phyloP scores from a whole-genome alignment of 2,888 invertebrate genomes.

The Drosophila picticornis region DNA sequence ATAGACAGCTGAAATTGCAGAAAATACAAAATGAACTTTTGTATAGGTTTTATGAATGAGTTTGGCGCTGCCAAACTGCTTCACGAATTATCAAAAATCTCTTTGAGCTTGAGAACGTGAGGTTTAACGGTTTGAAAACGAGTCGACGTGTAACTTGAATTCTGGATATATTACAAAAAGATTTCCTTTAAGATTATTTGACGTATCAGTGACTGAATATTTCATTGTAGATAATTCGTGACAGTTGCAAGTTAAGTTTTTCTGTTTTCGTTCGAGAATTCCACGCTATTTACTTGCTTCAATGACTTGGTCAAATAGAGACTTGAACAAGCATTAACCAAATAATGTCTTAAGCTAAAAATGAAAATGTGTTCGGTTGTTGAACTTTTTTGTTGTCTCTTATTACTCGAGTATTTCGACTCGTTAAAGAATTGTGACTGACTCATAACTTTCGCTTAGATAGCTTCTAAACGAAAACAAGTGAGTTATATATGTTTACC shows the following conservation, averaged over 20 bases:
- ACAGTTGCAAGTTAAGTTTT: background rate
- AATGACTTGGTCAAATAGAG: background rate
- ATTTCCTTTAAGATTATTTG: no score
- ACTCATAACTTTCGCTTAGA: slow-evolving; percentile 34
- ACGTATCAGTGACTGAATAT: background rate
- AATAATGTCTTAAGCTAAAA: background rate
- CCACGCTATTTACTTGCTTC: background rate
- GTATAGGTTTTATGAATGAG: slow-evolving; percentile 4
- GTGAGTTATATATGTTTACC: slow-evolving; percentile 14
- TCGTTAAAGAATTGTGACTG: slow-evolving; percentile 12
- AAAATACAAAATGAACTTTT: slow-evolving; percentile 31
- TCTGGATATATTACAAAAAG: background rate
- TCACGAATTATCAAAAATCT: background rate
- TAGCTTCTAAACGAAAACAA: slow-evolving; percentile 17
- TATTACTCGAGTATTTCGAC: background rate
- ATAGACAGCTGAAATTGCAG: slow-evolving; percentile 35
- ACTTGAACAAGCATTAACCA: background rate
- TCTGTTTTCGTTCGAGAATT: background rate
- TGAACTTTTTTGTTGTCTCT: background rate
- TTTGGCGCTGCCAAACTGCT: background rate
- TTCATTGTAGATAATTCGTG: background rate
- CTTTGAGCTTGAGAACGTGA: background rate
- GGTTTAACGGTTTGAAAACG: background rate
- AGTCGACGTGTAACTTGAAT: background rate
- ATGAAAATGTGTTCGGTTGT: background rate